Conservation (phyloP, 2,113 vertebrate genomes). For the Colossoma macropomum region DNA sequence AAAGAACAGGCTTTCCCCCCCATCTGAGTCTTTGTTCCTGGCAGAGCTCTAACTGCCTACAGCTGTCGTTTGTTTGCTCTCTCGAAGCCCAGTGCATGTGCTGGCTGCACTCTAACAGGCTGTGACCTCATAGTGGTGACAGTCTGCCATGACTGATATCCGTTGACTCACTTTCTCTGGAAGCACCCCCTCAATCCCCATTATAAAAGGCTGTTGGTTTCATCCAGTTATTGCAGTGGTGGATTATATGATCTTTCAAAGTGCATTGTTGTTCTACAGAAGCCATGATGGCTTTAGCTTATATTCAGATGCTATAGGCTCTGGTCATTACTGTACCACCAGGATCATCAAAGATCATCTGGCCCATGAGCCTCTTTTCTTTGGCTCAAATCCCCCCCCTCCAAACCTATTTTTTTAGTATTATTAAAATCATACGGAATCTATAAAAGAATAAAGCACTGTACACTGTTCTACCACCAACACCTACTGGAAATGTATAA, state of each 20-base stretch:
- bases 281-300: not conserved
- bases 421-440: too few species aligned
- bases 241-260: not conserved
- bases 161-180: conserved; percentile 69
- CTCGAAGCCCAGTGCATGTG: conserved; percentile 68
- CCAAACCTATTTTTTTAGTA: too few species aligned
- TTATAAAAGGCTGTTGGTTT: conserved; percentile 67
- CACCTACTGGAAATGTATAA: too few species aligned
- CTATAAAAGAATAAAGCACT: too few species aligned
- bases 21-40: conserved; percentile 67
- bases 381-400: too few species aligned
- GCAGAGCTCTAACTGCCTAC: conserved; percentile 70
- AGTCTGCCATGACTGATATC: conserved; percentile 74
- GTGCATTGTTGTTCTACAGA: not conserved
- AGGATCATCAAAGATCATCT: too few species aligned
- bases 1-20: conserved; percentile 61
- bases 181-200: conserved; percentile 62
- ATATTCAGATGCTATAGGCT: not conserved
- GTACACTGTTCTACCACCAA: too few species aligned
- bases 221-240: conserved; percentile 63
- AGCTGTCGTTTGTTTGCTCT: conserved; percentile 73
- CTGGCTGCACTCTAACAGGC: conserved; percentile 72
- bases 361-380: too few species aligned
- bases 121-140: conserved; percentile 73
- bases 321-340: not conserved